Percentiles rank a stretch among this genome's conserved stretches.
Evolutionary conservation across 2,888 invertebrate species (phyloP).

Genomic region (Lochmaea crataegi): DNA sequence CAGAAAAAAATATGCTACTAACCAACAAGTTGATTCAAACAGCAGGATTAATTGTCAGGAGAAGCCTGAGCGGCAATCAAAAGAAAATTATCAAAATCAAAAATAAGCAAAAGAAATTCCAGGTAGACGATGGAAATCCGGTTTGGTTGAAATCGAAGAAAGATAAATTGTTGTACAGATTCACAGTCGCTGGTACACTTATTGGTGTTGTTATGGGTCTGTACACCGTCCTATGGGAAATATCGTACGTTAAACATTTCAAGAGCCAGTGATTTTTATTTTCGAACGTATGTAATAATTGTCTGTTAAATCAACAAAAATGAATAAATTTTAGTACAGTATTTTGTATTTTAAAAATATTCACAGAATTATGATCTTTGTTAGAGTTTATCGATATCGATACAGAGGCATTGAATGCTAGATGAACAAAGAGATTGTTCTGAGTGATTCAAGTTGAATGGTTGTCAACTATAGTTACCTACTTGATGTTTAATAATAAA

Average conservation of each 20-base stretch:
- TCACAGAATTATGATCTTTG: too few species aligned
- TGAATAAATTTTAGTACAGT: neutral
- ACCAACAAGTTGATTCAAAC: neutral
- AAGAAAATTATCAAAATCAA: conserved; percentile 21
- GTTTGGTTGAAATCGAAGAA: conserved; percentile 29
- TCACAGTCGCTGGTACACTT: conserved; percentile 5
- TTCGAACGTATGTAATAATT: neutral
- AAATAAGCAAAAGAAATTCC: conserved; percentile 28
- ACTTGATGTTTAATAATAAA: too few species aligned
- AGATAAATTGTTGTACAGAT: conserved; percentile 29
- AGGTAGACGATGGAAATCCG: conserved; percentile 31
- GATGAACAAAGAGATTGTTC: too few species aligned
- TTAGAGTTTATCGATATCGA: too few species aligned
- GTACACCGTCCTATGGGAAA: conserved; percentile 19
- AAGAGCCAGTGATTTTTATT: neutral
- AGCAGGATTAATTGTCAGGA: neutral
- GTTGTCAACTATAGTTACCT: too few species aligned
- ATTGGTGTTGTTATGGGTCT: conserved; percentile 23
- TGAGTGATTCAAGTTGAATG: too few species aligned
- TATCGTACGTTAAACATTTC: conserved; percentile 35
- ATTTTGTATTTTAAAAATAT: neutral
- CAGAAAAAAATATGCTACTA: conserved; percentile 1
- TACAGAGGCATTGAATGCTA: too few species aligned
- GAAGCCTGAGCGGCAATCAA: neutral
- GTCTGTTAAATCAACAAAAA: neutral